phyloP scores from a whole-genome alignment of 1,140 invertebrate species.

The Aphis craccivora region DNA sequence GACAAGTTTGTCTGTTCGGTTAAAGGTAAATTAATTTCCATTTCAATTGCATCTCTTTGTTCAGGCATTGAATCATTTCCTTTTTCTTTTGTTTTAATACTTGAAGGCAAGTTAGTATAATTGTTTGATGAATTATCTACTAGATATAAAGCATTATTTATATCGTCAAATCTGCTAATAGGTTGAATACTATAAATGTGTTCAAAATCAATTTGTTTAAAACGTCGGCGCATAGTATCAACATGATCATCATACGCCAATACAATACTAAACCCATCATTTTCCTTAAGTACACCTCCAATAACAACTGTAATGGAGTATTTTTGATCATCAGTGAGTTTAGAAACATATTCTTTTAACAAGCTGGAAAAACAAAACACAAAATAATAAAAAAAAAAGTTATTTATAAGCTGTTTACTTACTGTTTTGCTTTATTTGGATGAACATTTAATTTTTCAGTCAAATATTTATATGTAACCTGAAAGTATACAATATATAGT shows the following conservation, averaged over 20 bases:
- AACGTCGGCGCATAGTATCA: slow-evolving; percentile 36
- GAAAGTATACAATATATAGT: slow-evolving; percentile 1
- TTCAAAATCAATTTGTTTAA: slow-evolving; percentile 50
- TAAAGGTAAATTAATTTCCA: slow-evolving; percentile 14
- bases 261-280: slow-evolving; percentile 40
- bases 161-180: slow-evolving; percentile 30
- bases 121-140: neutral
- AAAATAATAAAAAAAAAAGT: neutral
- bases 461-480: slow-evolving; percentile 49
- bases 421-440: slow-evolving; percentile 53
- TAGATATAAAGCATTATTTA: slow-evolving; percentile 26
- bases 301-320: slow-evolving; percentile 30
- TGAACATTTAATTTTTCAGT: slow-evolving; percentile 42
- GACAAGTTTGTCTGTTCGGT: neutral
- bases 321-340: neutral
- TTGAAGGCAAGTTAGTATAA: neutral
- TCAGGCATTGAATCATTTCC: neutral
- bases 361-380: neutral
- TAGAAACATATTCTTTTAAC: slow-evolving; percentile 33
- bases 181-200: slow-evolving; percentile 54
- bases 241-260: slow-evolving; percentile 35
- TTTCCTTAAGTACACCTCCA: slow-evolving; percentile 33
- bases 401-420: neutral
- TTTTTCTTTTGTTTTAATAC: slow-evolving; percentile 47
- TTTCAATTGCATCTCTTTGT: neutral